phyloP scores from a whole-genome alignment of 2,113 vertebrate genomes.

The Notarius quadriscutis region DNA sequence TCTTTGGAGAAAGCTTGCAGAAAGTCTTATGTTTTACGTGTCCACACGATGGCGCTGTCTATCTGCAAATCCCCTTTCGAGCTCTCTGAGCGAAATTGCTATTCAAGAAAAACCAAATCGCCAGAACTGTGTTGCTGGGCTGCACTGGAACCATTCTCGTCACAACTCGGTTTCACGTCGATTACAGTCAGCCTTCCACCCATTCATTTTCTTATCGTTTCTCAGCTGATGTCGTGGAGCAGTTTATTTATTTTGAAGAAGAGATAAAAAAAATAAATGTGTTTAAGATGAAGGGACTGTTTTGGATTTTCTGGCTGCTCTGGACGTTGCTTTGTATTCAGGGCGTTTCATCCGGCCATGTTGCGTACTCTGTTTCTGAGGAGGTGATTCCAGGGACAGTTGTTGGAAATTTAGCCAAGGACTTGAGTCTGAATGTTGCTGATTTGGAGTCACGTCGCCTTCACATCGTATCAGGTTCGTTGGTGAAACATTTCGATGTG shows the following conservation, averaged over 20 bases:
- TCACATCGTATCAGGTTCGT: conserved; percentile 65
- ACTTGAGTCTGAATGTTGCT: conserved; percentile 64
- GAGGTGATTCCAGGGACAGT: conserved; percentile 69
- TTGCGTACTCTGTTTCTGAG: conserved; percentile 68
- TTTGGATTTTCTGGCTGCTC: conserved; percentile 24
- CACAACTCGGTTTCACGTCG: not conserved
- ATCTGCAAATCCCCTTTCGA: not conserved
- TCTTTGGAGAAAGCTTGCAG: not conserved
- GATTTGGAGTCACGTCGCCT: conserved; percentile 69
- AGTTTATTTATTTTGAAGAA: not conserved
- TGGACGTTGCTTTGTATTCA: conserved; percentile 24
- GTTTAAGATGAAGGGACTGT: conserved; percentile 12
- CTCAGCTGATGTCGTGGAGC: not conserved
- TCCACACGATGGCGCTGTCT: conserved; percentile 39
- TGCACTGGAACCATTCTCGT: not conserved
- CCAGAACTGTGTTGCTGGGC: not conserved
- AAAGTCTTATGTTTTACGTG: not conserved
- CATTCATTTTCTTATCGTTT: not conserved
- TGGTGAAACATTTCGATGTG: conserved; percentile 69
- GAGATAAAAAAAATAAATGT: no score
- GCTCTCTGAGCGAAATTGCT: not conserved
- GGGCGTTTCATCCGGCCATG: conserved; percentile 56
- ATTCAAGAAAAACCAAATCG: not conserved
- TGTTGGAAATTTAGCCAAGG: conserved; percentile 74
- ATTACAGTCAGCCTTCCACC: not conserved